Conservation (phyloP, 2,888 invertebrate species). For the Morpho deidamia region DNA sequence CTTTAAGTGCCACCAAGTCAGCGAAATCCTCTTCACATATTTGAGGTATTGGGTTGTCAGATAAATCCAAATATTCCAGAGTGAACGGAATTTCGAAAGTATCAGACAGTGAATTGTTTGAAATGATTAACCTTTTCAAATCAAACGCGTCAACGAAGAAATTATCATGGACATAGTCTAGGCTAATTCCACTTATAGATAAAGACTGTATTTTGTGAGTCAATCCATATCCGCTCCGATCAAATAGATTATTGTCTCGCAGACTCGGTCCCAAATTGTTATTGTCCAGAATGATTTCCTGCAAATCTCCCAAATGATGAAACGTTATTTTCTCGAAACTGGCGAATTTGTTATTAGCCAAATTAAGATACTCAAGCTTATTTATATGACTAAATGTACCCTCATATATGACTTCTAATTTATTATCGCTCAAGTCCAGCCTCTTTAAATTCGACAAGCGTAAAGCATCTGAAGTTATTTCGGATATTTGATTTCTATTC, state of each 20-base stretch:
- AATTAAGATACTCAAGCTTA: conserved; percentile 60
- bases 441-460: conserved; percentile 47
- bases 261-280: conserved; percentile 59
- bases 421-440: conserved; percentile 63
- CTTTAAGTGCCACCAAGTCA: conserved; percentile 70
- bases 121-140: conserved; percentile 60
- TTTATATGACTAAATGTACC: conserved; percentile 52
- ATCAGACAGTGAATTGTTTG: conserved; percentile 73
- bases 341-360: conserved; percentile 61
- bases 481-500: conserved; percentile 46
- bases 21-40: conserved; percentile 69
- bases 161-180: conserved; percentile 50
- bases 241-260: conserved; percentile 48
- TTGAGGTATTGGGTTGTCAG: conserved; percentile 75
- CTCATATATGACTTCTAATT: conserved; percentile 48
- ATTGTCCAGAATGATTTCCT: conserved; percentile 60
- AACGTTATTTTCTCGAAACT: conserved; percentile 54
- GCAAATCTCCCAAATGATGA: conserved; percentile 51
- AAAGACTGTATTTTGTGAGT: conserved; percentile 49
- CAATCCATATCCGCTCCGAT: conserved; percentile 54
- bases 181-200: conserved; percentile 49
- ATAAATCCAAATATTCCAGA: conserved; percentile 79
- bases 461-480: conserved; percentile 44
- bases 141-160: conserved; percentile 65
- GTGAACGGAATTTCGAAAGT: conserved; percentile 78